A percentile compares a stretch with the other conserved stretches of the same genome.
These are phyloP conservation scores for Trinorchestia longiramus DNA, from an alignment of 1,140 invertebrate species.

Conservation along the genomic window DNA sequence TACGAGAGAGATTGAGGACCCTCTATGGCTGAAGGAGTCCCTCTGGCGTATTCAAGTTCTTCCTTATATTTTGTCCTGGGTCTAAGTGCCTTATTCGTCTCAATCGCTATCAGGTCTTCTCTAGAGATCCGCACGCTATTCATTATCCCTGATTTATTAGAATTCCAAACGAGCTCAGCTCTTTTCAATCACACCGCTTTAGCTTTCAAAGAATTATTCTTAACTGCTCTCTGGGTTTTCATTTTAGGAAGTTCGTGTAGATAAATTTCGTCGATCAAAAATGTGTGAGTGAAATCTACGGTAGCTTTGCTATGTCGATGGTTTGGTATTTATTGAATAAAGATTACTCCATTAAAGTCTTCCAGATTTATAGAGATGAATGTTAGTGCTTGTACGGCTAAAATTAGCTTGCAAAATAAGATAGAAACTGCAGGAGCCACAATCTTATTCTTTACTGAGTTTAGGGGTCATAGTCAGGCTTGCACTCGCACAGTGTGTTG, in stretches of 20 bases:
- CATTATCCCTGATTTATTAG: constrained; percentile 3
- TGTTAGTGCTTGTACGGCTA: not conserved
- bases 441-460: not conserved
- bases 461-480: not conserved
- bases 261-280: not conserved
- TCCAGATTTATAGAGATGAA: not conserved
- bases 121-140: constrained; percentile 5
- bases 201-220: not conserved
- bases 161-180: not conserved
- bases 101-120: constrained; percentile 11
- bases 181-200: not conserved
- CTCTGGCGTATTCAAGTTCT: not conserved
- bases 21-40: not conserved
- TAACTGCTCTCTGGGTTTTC: too few species aligned
- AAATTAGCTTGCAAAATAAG: not conserved
- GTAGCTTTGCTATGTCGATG: too few species aligned
- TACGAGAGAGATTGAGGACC: not conserved
- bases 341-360: not conserved
- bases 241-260: too few species aligned
- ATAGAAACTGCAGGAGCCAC: not conserved
- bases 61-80: not conserved
- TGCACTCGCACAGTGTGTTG: not conserved
- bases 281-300: not conserved
- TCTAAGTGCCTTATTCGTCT: constrained; percentile 23
- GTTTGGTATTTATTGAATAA: not conserved